Evolutionary conservation across 1,140 invertebrate species (phyloP).

Genomic region (Tetramorium alpestre): DNA sequence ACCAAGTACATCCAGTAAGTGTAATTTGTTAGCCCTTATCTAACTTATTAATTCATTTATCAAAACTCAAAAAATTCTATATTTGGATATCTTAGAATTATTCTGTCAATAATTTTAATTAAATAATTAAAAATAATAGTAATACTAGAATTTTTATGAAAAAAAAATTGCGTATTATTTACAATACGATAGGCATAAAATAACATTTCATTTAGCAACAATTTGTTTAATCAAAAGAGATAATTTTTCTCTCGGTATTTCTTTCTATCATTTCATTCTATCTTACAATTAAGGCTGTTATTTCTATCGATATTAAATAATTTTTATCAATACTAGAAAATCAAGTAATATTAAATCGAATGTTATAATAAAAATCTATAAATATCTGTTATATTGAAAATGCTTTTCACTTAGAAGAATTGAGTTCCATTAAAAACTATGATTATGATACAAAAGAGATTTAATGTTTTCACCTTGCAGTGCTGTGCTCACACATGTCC

Average conservation of each 20-base stretch:
- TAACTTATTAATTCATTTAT: too few species aligned
- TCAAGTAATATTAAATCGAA: not conserved
- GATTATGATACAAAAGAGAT: not conserved
- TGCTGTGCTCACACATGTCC: slow-evolving; percentile 58
- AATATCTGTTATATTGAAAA: not conserved
- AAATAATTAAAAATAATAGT: not conserved
- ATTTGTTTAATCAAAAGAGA: not conserved
- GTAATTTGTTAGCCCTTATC: too few species aligned
- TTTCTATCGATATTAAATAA: not conserved
- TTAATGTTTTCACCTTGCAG: slow-evolving; percentile 72
- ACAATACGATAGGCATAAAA: not conserved
- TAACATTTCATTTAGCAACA: not conserved
- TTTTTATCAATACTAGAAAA: not conserved
- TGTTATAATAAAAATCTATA: not conserved
- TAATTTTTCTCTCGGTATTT: not conserved
- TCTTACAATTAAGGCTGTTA: not conserved
- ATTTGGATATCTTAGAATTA: not conserved
- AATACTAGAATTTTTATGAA: not conserved
- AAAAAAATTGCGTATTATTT: not conserved
- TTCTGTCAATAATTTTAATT: not conserved
- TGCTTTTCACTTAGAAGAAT: not conserved
- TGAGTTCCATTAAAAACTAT: not conserved
- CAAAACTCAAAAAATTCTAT: too few species aligned
- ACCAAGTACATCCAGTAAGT: too few species aligned
- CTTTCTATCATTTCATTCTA: not conserved